Evolutionary conservation across 2,113 vertebrate genomes (phyloP).

Genomic region (Triplophysa tibetana): DNA sequence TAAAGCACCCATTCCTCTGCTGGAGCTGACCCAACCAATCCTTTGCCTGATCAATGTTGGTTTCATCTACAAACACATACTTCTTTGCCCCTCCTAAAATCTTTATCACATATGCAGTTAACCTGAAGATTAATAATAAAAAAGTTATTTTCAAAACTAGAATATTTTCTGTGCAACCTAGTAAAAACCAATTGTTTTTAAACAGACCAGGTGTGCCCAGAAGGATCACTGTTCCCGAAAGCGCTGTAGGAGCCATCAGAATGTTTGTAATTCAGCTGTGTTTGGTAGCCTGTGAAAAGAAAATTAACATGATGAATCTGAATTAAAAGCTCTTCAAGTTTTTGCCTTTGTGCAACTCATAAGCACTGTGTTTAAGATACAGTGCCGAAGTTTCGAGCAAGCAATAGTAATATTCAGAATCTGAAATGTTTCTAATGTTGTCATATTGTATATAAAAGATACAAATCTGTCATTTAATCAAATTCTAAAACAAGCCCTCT

Average conservation of each 20-base stretch:
- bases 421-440: no score
- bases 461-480: no score
- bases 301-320: background rate
- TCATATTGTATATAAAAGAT: no score
- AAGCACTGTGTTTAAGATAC: no score
- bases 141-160: background rate
- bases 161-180: no score
- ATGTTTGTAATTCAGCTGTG: slow-evolving; percentile 82
- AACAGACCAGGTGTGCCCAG: slow-evolving; percentile 87
- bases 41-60: slow-evolving; percentile 69
- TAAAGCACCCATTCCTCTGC: slow-evolving; percentile 73
- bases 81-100: slow-evolving; percentile 76
- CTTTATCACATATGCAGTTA: slow-evolving; percentile 87
- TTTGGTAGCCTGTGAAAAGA: slow-evolving; percentile 79
- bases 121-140: slow-evolving; percentile 65
- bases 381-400: no score
- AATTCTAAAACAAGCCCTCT: no score
- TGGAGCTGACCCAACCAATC: slow-evolving; percentile 76
- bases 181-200: background rate
- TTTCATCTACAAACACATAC: slow-evolving; percentile 75
- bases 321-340: no score
- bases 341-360: no score
- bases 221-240: slow-evolving; percentile 76
- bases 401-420: no score
- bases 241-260: slow-evolving; percentile 85